Evolutionary conservation across 2,113 vertebrate genomes (phyloP), one percentile per base, ranked within the genome.

Genomic region (Anolis sagrei): DNA sequence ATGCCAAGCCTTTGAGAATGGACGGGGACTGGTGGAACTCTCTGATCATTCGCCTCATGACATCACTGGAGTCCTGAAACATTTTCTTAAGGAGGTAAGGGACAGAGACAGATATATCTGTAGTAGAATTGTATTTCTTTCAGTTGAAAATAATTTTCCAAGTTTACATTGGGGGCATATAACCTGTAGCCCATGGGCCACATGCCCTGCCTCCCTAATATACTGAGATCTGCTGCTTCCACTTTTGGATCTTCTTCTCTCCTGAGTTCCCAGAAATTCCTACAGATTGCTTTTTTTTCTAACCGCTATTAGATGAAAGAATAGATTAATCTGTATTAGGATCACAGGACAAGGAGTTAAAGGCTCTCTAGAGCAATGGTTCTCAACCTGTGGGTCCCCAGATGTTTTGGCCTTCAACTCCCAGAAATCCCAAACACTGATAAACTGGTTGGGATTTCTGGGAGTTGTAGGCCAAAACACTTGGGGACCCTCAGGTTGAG

Each of bases 1-100:
- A 66, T 98, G 97, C 86, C 98, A 98, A 86, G 97, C 97, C 1
- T 98, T 99, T 0, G 98, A 99, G 92, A 96, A 89, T 0, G 98
- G 98, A 1, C 95, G 95, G 83, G 94, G 96, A 0, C 91, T 98
- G 87, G 97, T 98, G 87, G 98, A 99, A 78, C 96, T 99, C 34
- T 97, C 98, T 0, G 97, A 98, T 44, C 95, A 96, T 83, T 98
- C 98, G 0, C 98, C 98, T 1, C 98, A 99, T 2, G 98, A 99
- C 74, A 94, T 99, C 94, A 97, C 97, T 0, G 96, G 97, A 0
- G 95, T 98, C 75, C 97, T 99, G 23, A 99, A 99, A 93, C 96
- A 98, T 79, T 99, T 99, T 94, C 97, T 99, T 75, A 98, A 98
- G 90, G 97, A 98, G 95, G 98, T 99, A 95, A 64, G 92, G 75